phyloP scores from a whole-genome alignment of 2,888 invertebrate species.

The Loripinus fragilis region DNA sequence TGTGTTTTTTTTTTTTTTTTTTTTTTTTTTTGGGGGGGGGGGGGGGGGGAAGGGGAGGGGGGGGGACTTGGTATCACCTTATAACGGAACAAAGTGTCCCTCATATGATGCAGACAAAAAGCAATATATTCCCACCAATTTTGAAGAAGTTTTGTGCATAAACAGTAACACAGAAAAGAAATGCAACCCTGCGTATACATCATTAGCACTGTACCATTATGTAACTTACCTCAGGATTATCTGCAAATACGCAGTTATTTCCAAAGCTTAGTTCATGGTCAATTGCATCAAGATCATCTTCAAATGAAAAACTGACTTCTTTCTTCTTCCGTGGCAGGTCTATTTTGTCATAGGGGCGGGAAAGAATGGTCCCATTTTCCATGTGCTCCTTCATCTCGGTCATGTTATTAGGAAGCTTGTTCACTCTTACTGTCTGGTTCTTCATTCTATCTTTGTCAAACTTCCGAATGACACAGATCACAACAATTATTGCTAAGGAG shows the following conservation, averaged over 20 bases:
- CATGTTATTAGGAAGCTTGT: conserved; percentile 62
- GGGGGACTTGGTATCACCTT: too few species aligned
- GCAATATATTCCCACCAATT: too few species aligned
- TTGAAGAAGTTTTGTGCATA: too few species aligned
- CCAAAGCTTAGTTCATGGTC: conserved; percentile 60
- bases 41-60: too few species aligned
- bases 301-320: conserved; percentile 68
- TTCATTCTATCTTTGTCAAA: conserved; percentile 58
- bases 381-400: conserved; percentile 47
- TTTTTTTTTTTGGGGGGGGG: too few species aligned
- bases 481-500: conserved; percentile 63
- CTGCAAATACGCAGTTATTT: conserved; percentile 56
- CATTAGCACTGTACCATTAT: too few species aligned
- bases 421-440: conserved; percentile 55
- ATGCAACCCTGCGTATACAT: too few species aligned
- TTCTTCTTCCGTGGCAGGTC: conserved; percentile 64
- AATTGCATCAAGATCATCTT: conserved; percentile 56
- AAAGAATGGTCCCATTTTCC: conserved; percentile 48
- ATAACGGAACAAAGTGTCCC: too few species aligned
- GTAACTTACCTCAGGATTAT: conserved; percentile 20
- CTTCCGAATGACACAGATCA: conserved; percentile 65
- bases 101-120: too few species aligned
- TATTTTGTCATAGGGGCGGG: conserved; percentile 52
- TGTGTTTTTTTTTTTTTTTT: too few species aligned
- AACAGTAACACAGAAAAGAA: too few species aligned